These are phyloP conservation scores for Bombus pascuorum DNA, from an alignment of 1,140 invertebrate species.

Conservation along the genomic window DNA sequence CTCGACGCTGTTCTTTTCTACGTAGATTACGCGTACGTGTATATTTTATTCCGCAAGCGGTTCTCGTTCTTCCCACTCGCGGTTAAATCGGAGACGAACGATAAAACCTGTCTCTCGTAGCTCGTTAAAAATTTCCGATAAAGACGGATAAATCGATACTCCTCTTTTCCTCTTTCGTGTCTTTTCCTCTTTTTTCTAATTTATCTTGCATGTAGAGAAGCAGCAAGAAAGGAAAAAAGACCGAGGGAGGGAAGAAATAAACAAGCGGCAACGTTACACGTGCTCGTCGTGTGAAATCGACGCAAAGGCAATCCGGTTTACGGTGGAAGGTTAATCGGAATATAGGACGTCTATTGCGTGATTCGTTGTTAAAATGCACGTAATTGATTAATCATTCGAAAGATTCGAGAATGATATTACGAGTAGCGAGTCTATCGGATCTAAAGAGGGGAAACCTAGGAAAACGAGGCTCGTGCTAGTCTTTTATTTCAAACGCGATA, in stretches of 20 bases:
- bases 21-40: not conserved
- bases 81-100: not conserved
- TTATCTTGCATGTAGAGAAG: no score
- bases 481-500: no score
- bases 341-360: no score
- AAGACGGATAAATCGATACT: not conserved
- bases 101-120: not conserved
- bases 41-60: no score
- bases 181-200: not conserved
- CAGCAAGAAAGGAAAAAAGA: not conserved
- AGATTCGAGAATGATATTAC: no score
- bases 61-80: no score
- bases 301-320: conserved; percentile 8
- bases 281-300: not conserved
- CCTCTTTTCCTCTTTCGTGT: not conserved
- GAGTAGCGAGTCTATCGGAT: no score
- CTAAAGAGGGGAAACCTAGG: no score
- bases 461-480: no score
- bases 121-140: not conserved
- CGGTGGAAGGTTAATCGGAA: no score
- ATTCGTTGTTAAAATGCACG: no score
- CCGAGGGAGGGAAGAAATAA: not conserved
- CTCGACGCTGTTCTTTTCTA: not conserved
- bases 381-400: no score
- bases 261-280: not conserved